Conservation (phyloP, 2,888 invertebrate species). For the Parapristionchus giblindavisi region DNA sequence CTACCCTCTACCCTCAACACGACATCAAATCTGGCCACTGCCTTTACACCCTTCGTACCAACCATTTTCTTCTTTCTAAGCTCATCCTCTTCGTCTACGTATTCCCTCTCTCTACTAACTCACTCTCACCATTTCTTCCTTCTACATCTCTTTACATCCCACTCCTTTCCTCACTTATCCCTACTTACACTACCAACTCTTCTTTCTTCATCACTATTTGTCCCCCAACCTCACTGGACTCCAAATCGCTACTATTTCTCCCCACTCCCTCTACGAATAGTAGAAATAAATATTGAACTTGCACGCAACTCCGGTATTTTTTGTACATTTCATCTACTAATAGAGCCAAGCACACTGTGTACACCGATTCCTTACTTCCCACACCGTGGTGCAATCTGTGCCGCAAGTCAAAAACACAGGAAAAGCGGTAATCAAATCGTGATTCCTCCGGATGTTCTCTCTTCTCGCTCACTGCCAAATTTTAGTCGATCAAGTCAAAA, state of each 20-base stretch:
- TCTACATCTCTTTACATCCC: neutral
- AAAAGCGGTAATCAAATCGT: slow-evolving; percentile 10
- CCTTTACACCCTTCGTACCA: neutral
- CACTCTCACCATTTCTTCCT: neutral
- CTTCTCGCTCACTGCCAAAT: neutral
- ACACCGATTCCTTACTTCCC: neutral
- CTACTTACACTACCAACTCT: neutral
- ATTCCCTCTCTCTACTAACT: neutral
- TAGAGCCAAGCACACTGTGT: no score
- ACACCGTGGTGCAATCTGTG: neutral
- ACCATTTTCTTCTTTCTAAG: slow-evolving; percentile 30
- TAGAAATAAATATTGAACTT: no score
- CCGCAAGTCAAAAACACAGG: neutral
- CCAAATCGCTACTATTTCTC: neutral
- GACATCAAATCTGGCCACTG: neutral
- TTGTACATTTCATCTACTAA: no score
- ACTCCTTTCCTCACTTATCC: neutral
- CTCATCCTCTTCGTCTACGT: slow-evolving; percentile 9
- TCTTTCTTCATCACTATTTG: neutral
- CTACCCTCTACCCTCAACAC: neutral
- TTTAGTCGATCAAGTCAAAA: neutral
- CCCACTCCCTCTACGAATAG: no score
- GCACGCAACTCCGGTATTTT: no score
- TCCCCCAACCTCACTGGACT: neutral
- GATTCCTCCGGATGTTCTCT: neutral